Conservation (phyloP, 2,797 vertebrate species). For the Ctenopoma kingsleyae region DNA sequence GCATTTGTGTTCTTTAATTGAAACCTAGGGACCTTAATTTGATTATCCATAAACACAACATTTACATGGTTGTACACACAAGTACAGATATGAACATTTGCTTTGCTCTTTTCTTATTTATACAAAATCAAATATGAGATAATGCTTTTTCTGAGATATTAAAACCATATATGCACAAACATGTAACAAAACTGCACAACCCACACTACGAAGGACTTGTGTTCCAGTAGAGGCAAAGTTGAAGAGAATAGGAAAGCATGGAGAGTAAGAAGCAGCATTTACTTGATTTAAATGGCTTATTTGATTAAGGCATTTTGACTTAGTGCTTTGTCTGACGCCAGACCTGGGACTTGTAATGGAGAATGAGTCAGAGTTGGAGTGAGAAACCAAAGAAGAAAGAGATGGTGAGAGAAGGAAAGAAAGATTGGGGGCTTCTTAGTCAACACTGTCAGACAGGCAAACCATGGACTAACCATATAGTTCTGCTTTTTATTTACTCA, state of each 20-base stretch:
- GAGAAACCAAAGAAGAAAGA: slow-evolving; percentile 41
- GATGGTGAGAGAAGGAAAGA: slow-evolving; percentile 26
- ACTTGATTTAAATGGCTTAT: slow-evolving; percentile 68
- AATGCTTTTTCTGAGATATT: slow-evolving; percentile 21
- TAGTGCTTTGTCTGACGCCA: slow-evolving; percentile 65
- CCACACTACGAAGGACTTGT: slow-evolving; percentile 20
- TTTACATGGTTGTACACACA: slow-evolving; percentile 20
- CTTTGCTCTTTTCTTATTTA: slow-evolving; percentile 31
- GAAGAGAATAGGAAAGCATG: slow-evolving; percentile 41
- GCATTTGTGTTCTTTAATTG: slow-evolving; percentile 32
- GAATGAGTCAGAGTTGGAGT: slow-evolving; percentile 76
- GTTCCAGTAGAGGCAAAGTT: slow-evolving; percentile 42
- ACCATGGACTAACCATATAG: slow-evolving; percentile 38
- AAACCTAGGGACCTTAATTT: slow-evolving; percentile 29
- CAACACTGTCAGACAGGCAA: slow-evolving; percentile 47
- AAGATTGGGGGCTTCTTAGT: slow-evolving; percentile 41
- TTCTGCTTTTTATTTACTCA: slow-evolving; percentile 65
- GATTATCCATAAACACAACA: slow-evolving; percentile 37
- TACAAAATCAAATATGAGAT: slow-evolving; percentile 39
- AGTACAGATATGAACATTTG: slow-evolving; percentile 29
- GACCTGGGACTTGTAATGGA: slow-evolving; percentile 71
- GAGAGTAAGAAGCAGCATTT: slow-evolving; percentile 59
- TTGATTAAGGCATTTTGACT: slow-evolving; percentile 73
- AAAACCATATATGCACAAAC: slow-evolving; percentile 42
- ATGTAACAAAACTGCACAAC: slow-evolving; percentile 23